A percentile compares a stretch with the other conserved stretches of the same genome.
These are phyloP conservation scores for Drosophila murphyi DNA, from an alignment of 1,140 invertebrate genomes.

Conservation along the genomic window DNA sequence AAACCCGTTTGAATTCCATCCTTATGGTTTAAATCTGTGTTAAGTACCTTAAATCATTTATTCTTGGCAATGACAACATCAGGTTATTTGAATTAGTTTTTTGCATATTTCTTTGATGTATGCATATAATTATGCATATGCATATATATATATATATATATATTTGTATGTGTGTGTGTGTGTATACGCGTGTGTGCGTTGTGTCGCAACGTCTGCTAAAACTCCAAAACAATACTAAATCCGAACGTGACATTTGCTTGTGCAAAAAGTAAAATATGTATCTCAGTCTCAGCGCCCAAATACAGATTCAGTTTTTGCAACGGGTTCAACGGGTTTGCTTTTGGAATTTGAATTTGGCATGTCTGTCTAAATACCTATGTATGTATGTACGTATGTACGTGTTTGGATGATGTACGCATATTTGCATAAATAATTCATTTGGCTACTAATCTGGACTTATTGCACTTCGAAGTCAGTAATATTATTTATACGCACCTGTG, in stretches of 20 bases:
- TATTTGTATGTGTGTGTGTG: slow-evolving; percentile 1
- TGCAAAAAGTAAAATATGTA: slow-evolving; percentile 38
- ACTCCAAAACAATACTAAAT: slow-evolving; percentile 19
- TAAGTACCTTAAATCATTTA: slow-evolving; percentile 26
- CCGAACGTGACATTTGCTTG: slow-evolving; percentile 59
- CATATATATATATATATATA: slow-evolving; percentile 1
- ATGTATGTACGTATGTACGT: neutral
- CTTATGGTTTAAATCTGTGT: slow-evolving; percentile 11
- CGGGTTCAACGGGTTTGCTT: slow-evolving; percentile 66
- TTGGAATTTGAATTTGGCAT: slow-evolving; percentile 61
- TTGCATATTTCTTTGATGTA: slow-evolving; percentile 3
- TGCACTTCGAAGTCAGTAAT: too few relatives aligned
- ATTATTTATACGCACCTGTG: neutral
- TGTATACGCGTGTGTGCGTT: slow-evolving; percentile 22
- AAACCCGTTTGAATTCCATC: slow-evolving; percentile 17
- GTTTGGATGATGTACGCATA: slow-evolving; percentile 1
- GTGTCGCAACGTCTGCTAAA: slow-evolving; percentile 50
- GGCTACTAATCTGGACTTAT: neutral
- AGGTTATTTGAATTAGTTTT: slow-evolving; percentile 18
- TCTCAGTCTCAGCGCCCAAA: slow-evolving; percentile 51
- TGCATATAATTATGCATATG: neutral
- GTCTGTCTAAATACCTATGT: slow-evolving; percentile 15
- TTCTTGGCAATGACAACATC: slow-evolving; percentile 42
- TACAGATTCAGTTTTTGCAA: slow-evolving; percentile 50
- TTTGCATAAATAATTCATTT: neutral